Base-by-base conservation (phyloP, 2,797 vertebrate genomes). In the Eulemur mongoz region DNA sequence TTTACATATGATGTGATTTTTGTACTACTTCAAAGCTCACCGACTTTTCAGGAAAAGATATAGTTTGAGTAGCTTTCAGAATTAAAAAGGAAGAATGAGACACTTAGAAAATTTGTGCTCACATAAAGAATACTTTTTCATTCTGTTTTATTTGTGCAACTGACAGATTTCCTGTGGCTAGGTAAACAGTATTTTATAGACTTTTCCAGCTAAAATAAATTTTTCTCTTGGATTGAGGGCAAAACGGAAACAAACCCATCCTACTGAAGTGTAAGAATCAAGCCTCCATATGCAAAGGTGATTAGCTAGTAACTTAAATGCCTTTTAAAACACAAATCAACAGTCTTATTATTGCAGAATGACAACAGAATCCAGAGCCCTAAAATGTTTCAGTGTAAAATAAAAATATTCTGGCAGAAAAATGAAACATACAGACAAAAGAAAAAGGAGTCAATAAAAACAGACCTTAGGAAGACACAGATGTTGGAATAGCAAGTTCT, bases 401-500 rank as follows among this genome's bases (percentile, higher is more conserved):
- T 63, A 35, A 85, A 92, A 85, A 80, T 12, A 30, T 38, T 70
- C 43, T 78, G 76, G 20, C 40, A 35, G 50, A 38, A 90, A 92
- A 88, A 86, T 54, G 43, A 81, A 92, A 59, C 20, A 93, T 20
- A 52, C 11, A 94, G 69, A 54, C 52, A 95, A 96, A 69, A 89
- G 94, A 73, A 79, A 88, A 82, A 93, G 54, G 13, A 85, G 27
- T 94, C 65, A 54, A 52, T 94, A 72, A 72, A 96, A 97, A 54
- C 7, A 95, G 85, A 85, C 15, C 8, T 35, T 35, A 65, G 54
- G 78, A 78, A 72, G 85, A 79, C 50, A 63, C 32, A 85, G 43
- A 70, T 72, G 52, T 92, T 92, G 10, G 85, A 95, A 61, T 45
- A 92, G 22, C 7, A 61, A 35, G 45, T 22, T 6, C 17, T 67